Base-by-base conservation (phyloP, 2,888 invertebrate species). In the Phengaris arion region DNA sequence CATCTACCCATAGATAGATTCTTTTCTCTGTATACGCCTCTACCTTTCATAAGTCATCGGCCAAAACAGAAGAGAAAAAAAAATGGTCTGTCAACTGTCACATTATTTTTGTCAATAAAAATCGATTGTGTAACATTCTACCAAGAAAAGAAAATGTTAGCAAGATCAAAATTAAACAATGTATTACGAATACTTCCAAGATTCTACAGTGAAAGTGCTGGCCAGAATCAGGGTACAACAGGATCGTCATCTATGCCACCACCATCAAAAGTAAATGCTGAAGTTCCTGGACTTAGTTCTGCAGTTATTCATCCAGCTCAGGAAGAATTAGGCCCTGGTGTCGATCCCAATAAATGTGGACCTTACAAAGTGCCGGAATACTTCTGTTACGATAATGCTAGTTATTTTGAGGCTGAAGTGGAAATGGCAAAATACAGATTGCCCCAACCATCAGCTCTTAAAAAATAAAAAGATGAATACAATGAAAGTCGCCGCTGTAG, bases 291-390 rank as follows among this genome's bases (percentile, higher is more conserved):
- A 4, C 87, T 97, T 9, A 96, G 95, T 82, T 90, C 88, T 76
- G 94, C 94, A 55, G 94, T 95, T 74, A 91, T 96, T 0, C 93
- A 93, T 74, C 88, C 94, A 51, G 87, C 94, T 3, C 84, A 88
- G 0, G 89, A 91, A 76, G 94, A 95, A 54, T 95, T 96, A n/a
- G 96, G 96, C 13, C 97, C 97, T 51, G 96, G 95, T 69, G 96
- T 97, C 9, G 93, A 95, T 1, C 90, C 92, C 2, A 88, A 93
- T 52, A 97, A 97, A 87, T 87, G 93, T 76, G 95, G 95, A 10
- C 94, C 95, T 0, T 98, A 98, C 86, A 97, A 98, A 91, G 97
- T 97, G 78, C 97, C 98, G 0, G 98, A 98, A 91, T 98, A 98
- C 86, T 98, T 96, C 83, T 96, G 95, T 80, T 98, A 97, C 83